Percentiles rank a stretch among this genome's conserved stretches.
Evolutionary conservation across 2,113 vertebrate species (phyloP).

Genomic region (Amia ocellicauda): DNA sequence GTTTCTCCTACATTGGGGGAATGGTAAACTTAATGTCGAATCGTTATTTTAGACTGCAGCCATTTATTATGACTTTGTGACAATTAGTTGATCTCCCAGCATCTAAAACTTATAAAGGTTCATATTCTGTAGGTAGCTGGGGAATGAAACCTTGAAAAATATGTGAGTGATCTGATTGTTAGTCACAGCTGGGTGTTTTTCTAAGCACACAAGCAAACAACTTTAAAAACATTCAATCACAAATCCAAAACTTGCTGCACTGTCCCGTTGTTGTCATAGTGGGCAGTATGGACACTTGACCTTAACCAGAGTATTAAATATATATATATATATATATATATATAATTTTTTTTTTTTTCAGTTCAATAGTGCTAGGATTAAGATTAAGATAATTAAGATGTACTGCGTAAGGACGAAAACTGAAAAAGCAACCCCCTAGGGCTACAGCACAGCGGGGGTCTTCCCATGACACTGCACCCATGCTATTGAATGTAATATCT

Average conservation of each 20-base stretch:
- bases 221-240: background rate
- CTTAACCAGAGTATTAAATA: conserved; percentile 7
- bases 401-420: conserved; percentile 8
- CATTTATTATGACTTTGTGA: no score
- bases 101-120: no score
- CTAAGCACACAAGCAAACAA: background rate
- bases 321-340: conserved; percentile 3
- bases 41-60: no score
- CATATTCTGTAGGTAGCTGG: no score
- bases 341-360: background rate
- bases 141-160: background rate
- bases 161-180: background rate
- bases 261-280: background rate
- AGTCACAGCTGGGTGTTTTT: background rate
- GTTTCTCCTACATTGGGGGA: no score
- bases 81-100: no score
- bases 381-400: conserved; percentile 34
- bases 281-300: background rate
- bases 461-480: conserved; percentile 45
- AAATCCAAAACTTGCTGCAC: no score
- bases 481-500: conserved; percentile 64
- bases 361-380: background rate
- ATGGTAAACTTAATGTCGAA: no score
- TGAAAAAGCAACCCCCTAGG: conserved; percentile 21
- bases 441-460: conserved; percentile 51